These are phyloP conservation scores for Macaria liturata DNA, from an alignment of 2,888 invertebrate genomes.

Conservation along the genomic window DNA sequence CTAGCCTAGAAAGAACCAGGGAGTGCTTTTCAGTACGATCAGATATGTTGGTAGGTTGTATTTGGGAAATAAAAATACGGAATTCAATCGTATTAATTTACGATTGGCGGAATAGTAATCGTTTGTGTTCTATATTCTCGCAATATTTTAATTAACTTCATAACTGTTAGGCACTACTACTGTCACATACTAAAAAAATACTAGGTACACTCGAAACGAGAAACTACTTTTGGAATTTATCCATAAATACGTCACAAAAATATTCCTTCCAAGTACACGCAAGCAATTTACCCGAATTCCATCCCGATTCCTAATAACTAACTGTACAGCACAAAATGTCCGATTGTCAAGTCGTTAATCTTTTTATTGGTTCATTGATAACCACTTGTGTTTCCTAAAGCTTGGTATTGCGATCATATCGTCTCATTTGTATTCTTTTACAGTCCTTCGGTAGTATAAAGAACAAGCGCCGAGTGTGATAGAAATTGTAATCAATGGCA, in stretches of 20 bases:
- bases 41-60: too few relatives aligned
- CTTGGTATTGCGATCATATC: conserved; percentile 66
- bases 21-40: too few relatives aligned
- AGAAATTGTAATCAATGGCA: conserved; percentile 71
- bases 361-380: conserved; percentile 39
- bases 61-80: too few relatives aligned
- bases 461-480: conserved; percentile 65
- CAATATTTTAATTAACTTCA: too few relatives aligned
- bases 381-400: conserved; percentile 40
- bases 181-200: too few relatives aligned
- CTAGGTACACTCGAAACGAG: too few relatives aligned
- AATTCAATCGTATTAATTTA: too few relatives aligned
- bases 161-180: too few relatives aligned
- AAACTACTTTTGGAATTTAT: too few relatives aligned
- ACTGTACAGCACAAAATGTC: conserved; percentile 19
- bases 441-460: conserved; percentile 63
- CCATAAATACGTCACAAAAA: neutral
- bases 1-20: too few relatives aligned
- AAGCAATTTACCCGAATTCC: conserved; percentile 3
- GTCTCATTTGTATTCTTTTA: conserved; percentile 64
- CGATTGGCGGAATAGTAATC: too few relatives aligned
- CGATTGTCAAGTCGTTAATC: conserved; percentile 27
- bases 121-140: too few relatives aligned
- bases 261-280: conserved; percentile 1
- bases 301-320: conserved; percentile 17